phyloP scores from a whole-genome alignment of 1,140 invertebrate genomes.

The Leptestheria dahalacensis region DNA sequence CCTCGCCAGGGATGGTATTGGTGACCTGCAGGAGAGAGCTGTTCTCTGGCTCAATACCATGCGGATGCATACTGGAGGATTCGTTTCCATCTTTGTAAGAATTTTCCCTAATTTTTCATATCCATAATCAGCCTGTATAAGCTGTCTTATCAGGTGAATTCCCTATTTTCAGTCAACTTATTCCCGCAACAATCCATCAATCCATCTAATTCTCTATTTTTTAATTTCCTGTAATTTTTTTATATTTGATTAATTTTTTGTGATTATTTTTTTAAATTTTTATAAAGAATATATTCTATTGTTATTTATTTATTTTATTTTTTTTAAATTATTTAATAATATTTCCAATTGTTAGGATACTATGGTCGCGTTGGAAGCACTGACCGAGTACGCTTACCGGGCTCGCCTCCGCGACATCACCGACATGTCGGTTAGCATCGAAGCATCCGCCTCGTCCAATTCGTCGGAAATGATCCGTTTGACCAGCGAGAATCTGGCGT shows the following conservation, averaged over 20 bases:
- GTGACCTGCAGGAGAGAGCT: constrained; percentile 30
- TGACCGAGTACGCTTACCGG: constrained; percentile 39
- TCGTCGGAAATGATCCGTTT: constrained; percentile 23
- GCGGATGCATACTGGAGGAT: constrained; percentile 37
- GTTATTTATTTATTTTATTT: too few species aligned
- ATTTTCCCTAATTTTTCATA: not conserved
- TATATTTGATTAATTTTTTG: too few species aligned
- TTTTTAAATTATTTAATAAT: too few species aligned
- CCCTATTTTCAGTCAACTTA: constrained; percentile 4
- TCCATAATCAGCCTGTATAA: too few species aligned
- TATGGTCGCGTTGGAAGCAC: constrained; percentile 39
- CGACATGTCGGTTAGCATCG: constrained; percentile 33
- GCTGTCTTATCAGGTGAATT: too few species aligned
- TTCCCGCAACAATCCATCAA: not conserved
- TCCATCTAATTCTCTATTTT: not conserved
- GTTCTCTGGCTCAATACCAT: constrained; percentile 43
- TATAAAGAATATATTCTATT: too few species aligned
- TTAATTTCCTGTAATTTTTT: too few species aligned
- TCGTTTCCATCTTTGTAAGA: constrained; percentile 39
- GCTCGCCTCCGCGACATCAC: constrained; percentile 41
- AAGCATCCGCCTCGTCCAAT: constrained; percentile 28
- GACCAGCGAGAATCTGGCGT: constrained; percentile 22
- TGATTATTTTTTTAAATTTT: too few species aligned
- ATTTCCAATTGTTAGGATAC: constrained; percentile 34
- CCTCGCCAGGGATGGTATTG: constrained; percentile 31